Percentiles rank a stretch among this genome's conserved stretches.
Evolutionary conservation across 2,113 vertebrate genomes (phyloP).

Genomic region (Ornithorhynchus anatinus): DNA sequence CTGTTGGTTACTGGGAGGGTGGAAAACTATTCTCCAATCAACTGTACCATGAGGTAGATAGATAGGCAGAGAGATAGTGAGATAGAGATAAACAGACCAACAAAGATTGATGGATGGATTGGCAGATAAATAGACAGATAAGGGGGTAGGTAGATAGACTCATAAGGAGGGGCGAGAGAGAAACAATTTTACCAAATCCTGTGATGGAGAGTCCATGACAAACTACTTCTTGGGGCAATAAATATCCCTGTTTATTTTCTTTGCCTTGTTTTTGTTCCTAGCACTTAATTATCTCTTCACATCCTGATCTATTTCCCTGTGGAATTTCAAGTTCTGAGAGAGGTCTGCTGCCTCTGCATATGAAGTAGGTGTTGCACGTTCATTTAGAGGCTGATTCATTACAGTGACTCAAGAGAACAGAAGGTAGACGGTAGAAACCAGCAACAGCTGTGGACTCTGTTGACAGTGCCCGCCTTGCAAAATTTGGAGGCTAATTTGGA

Average conservation of each 20-base stretch:
- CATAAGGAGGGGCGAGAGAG: too few relatives aligned
- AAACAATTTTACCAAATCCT: too few relatives aligned
- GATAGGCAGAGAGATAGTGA: too few relatives aligned
- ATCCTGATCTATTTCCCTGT: conserved; percentile 20
- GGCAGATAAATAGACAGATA: too few relatives aligned
- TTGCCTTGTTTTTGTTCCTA: background rate
- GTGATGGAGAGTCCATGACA: too few relatives aligned
- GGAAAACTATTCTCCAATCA: too few relatives aligned
- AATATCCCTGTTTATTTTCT: background rate
- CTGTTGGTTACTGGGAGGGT: too few relatives aligned
- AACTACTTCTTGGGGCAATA: background rate
- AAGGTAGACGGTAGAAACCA: background rate
- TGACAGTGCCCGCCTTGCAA: background rate
- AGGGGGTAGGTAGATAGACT: too few relatives aligned
- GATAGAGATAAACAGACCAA: too few relatives aligned
- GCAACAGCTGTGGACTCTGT: background rate
- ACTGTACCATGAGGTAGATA: too few relatives aligned
- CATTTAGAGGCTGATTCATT: conserved; percentile 14
- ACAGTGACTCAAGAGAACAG: background rate
- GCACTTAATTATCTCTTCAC: background rate
- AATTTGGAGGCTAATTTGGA: background rate
- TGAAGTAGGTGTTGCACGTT: background rate
- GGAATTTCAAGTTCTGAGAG: conserved; percentile 12
- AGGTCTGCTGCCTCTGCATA: conserved; percentile 13
- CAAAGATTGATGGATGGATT: too few relatives aligned